Evolutionary conservation across 2,113 vertebrate species (phyloP).

Genomic region (Psettodes erumei): DNA sequence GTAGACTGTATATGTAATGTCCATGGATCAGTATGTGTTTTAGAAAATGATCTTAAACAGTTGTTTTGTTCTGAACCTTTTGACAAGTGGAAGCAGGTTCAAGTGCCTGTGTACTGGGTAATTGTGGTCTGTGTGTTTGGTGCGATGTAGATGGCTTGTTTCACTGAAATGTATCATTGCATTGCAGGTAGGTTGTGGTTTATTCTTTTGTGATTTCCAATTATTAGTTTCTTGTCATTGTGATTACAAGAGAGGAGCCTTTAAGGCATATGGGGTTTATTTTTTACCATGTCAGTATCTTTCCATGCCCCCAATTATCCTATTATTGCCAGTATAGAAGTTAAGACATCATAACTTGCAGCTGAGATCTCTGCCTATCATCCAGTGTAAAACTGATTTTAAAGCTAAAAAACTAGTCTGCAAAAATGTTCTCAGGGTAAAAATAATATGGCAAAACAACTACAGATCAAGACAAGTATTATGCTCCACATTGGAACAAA

Average conservation of each 20-base stretch:
- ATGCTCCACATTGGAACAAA: neutral
- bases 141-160: slow-evolving; percentile 1
- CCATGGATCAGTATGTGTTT: neutral
- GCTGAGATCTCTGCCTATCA: neutral
- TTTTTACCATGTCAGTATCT: neutral
- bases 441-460: neutral
- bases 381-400: neutral
- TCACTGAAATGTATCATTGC: slow-evolving; percentile 3
- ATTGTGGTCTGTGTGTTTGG: neutral
- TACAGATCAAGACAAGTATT: neutral
- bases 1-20: neutral
- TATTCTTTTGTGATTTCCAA: neutral
- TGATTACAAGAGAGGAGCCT: neutral
- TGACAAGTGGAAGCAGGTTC: neutral
- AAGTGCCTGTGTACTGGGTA: neutral
- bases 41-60: neutral
- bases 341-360: neutral
- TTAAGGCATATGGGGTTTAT: neutral
- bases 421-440: neutral
- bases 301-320: neutral
- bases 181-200: neutral
- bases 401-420: no score
- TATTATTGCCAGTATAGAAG: neutral
- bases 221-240: neutral
- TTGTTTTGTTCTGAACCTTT: neutral